Conservation (phyloP, 2,113 vertebrate genomes). For the Ochotona princeps region DNA sequence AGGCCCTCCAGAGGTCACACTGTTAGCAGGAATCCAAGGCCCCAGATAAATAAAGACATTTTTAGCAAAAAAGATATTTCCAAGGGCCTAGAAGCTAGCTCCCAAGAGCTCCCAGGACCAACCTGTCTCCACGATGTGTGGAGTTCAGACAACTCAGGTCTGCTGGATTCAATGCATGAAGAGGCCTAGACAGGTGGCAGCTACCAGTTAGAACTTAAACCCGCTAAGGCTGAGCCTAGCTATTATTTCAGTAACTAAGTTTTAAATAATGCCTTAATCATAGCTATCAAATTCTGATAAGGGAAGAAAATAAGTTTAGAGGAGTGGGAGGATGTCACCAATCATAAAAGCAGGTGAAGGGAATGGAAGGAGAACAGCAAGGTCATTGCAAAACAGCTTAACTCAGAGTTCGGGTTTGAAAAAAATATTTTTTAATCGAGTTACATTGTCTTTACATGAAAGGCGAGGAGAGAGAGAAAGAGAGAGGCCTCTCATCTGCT, state of each 20-base stretch:
- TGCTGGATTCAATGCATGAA: not conserved
- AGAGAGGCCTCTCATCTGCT: too few relatives aligned
- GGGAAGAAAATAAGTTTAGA: not conserved
- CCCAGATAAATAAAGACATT: not conserved
- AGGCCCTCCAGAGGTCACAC: not conserved
- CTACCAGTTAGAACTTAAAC: not conserved
- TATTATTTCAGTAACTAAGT: conserved; percentile 1
- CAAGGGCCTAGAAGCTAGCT: not conserved
- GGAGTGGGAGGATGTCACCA: not conserved
- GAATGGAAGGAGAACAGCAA: not conserved
- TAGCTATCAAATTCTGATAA: not conserved
- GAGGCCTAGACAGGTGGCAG: not conserved
- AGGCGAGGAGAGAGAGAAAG: too few relatives aligned
- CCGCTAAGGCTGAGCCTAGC: not conserved
- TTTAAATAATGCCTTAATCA: not conserved
- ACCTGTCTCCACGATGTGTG: conserved; percentile 10
- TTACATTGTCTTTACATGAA: too few relatives aligned
- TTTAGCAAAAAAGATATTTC: not conserved
- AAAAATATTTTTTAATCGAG: too few relatives aligned
- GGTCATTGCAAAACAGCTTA: not conserved
- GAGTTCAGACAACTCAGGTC: not conserved
- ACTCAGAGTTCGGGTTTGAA: not conserved
- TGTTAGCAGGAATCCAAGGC: not conserved
- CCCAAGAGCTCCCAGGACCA: not conserved
- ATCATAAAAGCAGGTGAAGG: not conserved